Evolutionary conservation across 2,888 invertebrate genomes (phyloP), one percentile per base, ranked within the genome.

Genomic region (Scotopteryx bipunctaria): DNA sequence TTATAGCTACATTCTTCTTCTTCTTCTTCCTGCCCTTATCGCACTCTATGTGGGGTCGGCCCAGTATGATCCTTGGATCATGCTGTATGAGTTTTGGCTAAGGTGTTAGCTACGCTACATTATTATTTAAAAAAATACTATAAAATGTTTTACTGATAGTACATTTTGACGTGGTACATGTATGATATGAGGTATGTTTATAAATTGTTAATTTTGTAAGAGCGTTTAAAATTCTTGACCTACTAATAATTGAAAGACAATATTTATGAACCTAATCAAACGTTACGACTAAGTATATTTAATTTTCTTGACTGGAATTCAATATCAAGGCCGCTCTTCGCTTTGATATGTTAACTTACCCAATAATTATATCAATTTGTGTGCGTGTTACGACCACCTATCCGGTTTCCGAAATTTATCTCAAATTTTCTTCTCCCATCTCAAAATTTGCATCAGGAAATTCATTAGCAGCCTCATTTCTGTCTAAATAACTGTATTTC

Each of bases 401-500:
- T 11, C 36, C 15, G 33, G 37, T 36, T 42, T 36, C 35, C 36
- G 21, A 37, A 32, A 4, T 17, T 32, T 16, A 45, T 52, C 25
- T 31, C 8, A n/a, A 21, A 19, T 42, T 37, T 42, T 43, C 42
- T 32, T 53, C 19, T 33, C 17, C 16, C 15, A 38, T 45, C 45
- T 29, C 14, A 21, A 27, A 8, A 47, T 53, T 38, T 46, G 42
- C 37, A 43, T 53, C 5, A 43, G 37, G 13, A 43, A 47, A 47
- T 53, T 47, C 42, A 43, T 47, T 38, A 47, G 38, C 16, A 37
- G 42, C 11, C 42, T 47, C 36, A 43, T 54, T 35, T 44, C 38
- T 44, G 38, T 38, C 43, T 35, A 21, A 3, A 48, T 57, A 61
- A 61, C 59, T 51, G 61, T 57, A 52, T 53, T 46, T 54, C 9